Base-by-base conservation (phyloP, 37 sponge, comb jelly and placozoan species). In the Beroe ovata region DNA sequence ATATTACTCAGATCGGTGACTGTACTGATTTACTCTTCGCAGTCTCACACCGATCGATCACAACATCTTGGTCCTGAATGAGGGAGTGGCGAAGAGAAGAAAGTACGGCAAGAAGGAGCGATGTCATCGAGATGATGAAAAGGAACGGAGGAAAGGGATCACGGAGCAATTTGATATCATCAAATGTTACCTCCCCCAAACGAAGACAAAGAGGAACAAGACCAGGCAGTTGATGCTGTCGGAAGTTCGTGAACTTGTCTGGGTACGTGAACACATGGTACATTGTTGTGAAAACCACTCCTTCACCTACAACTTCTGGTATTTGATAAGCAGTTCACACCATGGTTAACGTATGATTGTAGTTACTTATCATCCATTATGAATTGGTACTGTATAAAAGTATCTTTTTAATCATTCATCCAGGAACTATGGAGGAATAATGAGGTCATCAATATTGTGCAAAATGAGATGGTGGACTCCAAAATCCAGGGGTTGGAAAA, bases 381-480 rank as follows among this genome's bases (percentile, higher is more conserved):
- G n/a, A n/a, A n/a, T n/a, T n/a, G n/a, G n/a, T n/a, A n/a, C n/a
- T n/a, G n/a, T n/a, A n/a, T n/a, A n/a, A n/a, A n/a, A n/a, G n/a
- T n/a, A n/a, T n/a, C n/a, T n/a, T n/a, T n/a, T n/a, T n/a, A n/a
- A n/a, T n/a, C n/a, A n/a, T n/a, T n/a, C n/a, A n/a, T n/a, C 26
- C 84, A 77, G 84, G 84, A 77, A 26, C 28, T 77, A 3, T 77
- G 84, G 84, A 39, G 84, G 23, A 77, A 77, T 29, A 26, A 77
- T 3, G 84, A 77, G 84, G 25, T 77, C 1, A 0, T 40, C 20
- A 32, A 42, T 14, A 21, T 77, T 33, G 42, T n/a, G 22, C 18
- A 54, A 32, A 41, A 21, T 11, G 54, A 42, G 20, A 33, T 36
- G 54, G n/a, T 77, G 25, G 54, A 39, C 39, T 19, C n/a, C 20